Evolutionary conservation across 2,888 invertebrate genomes (phyloP), one percentile per base, ranked within the genome.

Genomic region (Notodonta dromedarius): DNA sequence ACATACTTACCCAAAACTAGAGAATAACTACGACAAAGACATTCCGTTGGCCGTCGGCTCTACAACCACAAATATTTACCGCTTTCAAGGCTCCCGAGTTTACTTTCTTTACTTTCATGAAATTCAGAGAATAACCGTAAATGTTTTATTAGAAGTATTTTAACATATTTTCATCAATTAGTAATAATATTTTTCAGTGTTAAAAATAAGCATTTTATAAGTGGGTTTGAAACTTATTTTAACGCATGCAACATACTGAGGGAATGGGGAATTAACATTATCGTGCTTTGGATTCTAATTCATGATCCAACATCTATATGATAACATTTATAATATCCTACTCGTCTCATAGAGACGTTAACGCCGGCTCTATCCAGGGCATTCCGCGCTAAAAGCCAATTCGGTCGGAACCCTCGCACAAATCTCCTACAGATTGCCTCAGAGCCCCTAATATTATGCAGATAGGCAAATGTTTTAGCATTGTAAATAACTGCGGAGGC

Each of bases 321-420:
- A 42, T 12, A 42, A 11, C 11, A 11, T 0, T 42, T 42, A 4
- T 11, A 42, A 3, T 11, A 42, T 42, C 42, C 1, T 11, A 42
- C 50, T 44, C 62, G 24, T 59, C 56, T 57, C 60, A 62, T 67
- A 59, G 57, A 74, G 67, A 70, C 52, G 66, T 67, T 74, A 78
- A 76, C 73, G 73, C 74, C 62, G 78, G 79, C 77, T 80, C 77
- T 71, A 66, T 42, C 46, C 0, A 11, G 69, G 69, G 70, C 76
- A 81, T 73, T 78, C 76, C 67, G 67, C 69, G 73, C 78, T 86
- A 86, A 86, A 87, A 82, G 80, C 75, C 81, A 84, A 84, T 85
- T 78, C 74, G 73, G 73, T 74, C 71, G 74, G 71, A 84, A 75
- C 74, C 79, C 69, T 62, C 69, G 70, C 73, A 76, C 78, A 79